phyloP scores from a whole-genome alignment of 2,888 invertebrate genomes.

The Ariolimax columbianus region DNA sequence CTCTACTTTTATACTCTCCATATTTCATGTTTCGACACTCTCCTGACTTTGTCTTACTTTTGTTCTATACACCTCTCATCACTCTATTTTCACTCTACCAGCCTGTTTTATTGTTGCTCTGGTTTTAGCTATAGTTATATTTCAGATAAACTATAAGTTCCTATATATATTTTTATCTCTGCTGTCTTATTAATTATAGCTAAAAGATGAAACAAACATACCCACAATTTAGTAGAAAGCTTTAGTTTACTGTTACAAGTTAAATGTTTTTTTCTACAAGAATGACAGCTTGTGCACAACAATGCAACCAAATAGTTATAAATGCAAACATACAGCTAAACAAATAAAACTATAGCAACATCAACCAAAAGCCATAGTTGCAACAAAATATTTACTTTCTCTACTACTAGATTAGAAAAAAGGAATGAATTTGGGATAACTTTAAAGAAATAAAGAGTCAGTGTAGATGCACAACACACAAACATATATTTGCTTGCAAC shows the following conservation, averaged over 20 bases:
- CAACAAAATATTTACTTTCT: neutral
- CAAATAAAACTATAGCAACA: neutral
- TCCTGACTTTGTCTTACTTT: too few species aligned
- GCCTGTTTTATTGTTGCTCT: neutral
- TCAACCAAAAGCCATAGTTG: neutral
- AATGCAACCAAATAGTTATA: neutral
- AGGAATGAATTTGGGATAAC: neutral
- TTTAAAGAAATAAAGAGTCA: neutral
- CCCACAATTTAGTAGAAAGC: neutral
- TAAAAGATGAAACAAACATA: neutral
- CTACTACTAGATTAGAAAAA: neutral
- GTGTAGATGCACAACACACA: neutral
- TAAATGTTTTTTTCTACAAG: neutral
- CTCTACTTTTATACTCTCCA: too few species aligned
- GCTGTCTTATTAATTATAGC: neutral
- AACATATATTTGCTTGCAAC: slow-evolving; percentile 6
- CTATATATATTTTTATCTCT: neutral
- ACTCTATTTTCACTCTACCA: neutral
- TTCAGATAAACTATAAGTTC: neutral
- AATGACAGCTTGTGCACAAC: neutral
- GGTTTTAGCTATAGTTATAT: neutral
- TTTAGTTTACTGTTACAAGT: neutral
- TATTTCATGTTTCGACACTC: too few species aligned
- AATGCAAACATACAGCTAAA: neutral
- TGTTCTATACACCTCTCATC: too few species aligned